Evolutionary conservation across 2,113 vertebrate genomes (phyloP), one percentile per base, ranked within the genome.

Genomic region (Aythya baeri): DNA sequence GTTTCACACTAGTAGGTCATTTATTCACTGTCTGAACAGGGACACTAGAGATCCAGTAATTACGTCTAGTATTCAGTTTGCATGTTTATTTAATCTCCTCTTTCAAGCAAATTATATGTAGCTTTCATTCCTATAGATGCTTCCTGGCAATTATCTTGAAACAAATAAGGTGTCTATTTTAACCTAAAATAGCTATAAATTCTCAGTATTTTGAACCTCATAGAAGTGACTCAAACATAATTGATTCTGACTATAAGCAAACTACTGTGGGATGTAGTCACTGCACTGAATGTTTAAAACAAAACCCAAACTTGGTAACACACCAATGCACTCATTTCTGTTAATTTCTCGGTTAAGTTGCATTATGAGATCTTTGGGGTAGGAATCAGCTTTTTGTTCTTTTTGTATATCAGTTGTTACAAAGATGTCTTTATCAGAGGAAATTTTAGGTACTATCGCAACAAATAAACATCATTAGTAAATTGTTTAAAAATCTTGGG

Each of bases 221-320:
- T n/a, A 72, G 66, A 79, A 87, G 72, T 82, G n/a, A 62, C 49
- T 91, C 44, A 73, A 86, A 90, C 46, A 36, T 81, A 88, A 81
- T 17, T 74, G 57, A 65, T 91, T 93, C 70, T 93, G 62, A 36
- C 52, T 83, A 22, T 83, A 78, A 86, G 80, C 88, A 80, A 95
- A 75, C 23, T 72, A 58, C 49, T 66, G 83, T 80, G 63, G 75
- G 79, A 74, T 93, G 75, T 55, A 88, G 61, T 81, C 57, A 71
- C 44, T 90, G 66, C 57, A 49, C 20, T 49, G 63, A 17, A 86
- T 87, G 20, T 75, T 68, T 72, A 63, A 81, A 91, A 59, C 57
- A 61, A 76, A 94, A 79, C 57, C 94, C 72, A 80, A 78, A 74
- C 44, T 70, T 88, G 50, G 36, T 92, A 84, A 81, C 16, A 2